Evolutionary conservation across 1,140 invertebrate species (phyloP).

Genomic region (Harpegnathos saltator): DNA sequence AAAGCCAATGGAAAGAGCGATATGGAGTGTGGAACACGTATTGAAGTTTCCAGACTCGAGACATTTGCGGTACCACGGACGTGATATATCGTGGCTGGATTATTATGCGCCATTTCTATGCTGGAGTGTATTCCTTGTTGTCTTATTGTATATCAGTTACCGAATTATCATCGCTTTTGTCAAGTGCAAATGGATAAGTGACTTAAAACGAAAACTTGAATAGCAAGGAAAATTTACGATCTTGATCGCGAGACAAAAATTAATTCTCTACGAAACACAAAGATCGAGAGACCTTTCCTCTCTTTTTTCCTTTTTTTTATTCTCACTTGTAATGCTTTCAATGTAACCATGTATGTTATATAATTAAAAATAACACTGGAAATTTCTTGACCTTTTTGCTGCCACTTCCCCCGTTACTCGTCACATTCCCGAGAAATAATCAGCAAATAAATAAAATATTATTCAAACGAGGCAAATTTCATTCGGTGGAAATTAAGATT

Average conservation of each 20-base stretch:
- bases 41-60: constrained; percentile 83
- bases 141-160: constrained; percentile 34
- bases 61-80: constrained; percentile 81
- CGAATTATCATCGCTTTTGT: not conserved
- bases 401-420: no score
- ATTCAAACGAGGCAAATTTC: no score
- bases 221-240: constrained; percentile 6
- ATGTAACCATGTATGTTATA: not conserved
- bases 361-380: no score
- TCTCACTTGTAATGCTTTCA: not conserved
- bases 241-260: not conserved
- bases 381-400: no score
- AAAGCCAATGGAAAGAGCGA: constrained; percentile 81
- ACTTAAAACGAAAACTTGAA: constrained; percentile 21
- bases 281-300: not conserved
- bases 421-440: no score
- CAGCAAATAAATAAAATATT: no score
- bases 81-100: constrained; percentile 74
- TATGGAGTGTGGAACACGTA: constrained; percentile 86
- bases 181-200: not conserved
- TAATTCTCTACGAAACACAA: not conserved
- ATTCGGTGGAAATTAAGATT: no score
- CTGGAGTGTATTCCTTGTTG: constrained; percentile 40
- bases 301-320: no score
- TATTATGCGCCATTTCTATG: constrained; percentile 70